These are phyloP conservation scores for Leucopsar rothschildi DNA, from an alignment of 2,113 vertebrate species.

Conservation along the genomic window DNA sequence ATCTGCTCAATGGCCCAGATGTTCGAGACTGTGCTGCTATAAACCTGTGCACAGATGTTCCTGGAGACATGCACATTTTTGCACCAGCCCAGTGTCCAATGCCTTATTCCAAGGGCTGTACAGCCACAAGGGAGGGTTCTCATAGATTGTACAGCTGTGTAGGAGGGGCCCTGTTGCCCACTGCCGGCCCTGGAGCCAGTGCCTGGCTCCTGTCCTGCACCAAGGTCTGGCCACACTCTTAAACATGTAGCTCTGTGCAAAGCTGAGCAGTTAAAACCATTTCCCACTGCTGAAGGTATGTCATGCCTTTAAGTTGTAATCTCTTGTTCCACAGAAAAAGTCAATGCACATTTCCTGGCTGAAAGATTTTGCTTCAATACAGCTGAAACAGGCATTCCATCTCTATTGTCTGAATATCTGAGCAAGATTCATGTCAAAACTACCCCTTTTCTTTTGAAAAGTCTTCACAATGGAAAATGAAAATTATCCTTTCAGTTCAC, in stretches of 20 bases:
- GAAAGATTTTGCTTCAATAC: neutral
- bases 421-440: neutral
- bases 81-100: neutral
- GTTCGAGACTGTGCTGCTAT: rapidly evolving
- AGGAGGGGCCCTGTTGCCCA: no score
- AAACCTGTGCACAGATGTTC: neutral
- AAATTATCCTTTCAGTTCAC: neutral
- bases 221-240: neutral
- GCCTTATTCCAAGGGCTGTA: neutral
- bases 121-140: neutral
- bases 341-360: neutral
- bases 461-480: neutral
- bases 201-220: neutral
- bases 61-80: neutral
- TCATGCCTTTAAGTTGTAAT: neutral
- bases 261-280: neutral
- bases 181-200: neutral
- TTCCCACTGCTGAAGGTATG: neutral
- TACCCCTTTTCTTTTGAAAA: neutral
- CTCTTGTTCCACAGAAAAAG: neutral
- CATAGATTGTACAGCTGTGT: neutral
- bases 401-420: neutral
- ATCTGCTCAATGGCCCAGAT: neutral
- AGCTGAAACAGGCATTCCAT: neutral
- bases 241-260: rapidly evolving